phyloP scores from a whole-genome alignment of 2,888 invertebrate genomes.

The Oxystoma pomonae region DNA sequence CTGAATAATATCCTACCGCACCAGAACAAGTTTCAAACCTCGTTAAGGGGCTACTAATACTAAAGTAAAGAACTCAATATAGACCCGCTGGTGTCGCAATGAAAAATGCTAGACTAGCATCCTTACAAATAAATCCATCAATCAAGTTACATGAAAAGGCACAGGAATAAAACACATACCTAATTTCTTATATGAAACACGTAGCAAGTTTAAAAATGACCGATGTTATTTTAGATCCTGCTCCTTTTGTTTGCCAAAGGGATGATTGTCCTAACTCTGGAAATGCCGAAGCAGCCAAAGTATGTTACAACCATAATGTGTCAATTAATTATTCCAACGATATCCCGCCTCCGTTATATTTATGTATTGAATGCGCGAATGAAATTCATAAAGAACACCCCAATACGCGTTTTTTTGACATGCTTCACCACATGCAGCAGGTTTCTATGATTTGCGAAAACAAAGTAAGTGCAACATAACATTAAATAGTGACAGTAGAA shows the following conservation, averaged over 20 bases:
- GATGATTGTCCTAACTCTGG: constrained; percentile 88
- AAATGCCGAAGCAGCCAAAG: constrained; percentile 83
- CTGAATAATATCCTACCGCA: too few species aligned
- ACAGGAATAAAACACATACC: too few species aligned
- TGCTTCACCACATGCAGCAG: constrained; percentile 89
- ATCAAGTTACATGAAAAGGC: too few species aligned
- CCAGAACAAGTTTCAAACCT: too few species aligned
- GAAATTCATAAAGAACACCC: constrained; percentile 86
- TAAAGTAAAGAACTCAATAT: too few species aligned
- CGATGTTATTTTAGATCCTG: constrained; percentile 56
- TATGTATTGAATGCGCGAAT: constrained; percentile 95
- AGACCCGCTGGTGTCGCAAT: too few species aligned
- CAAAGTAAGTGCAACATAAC: constrained; percentile 56
- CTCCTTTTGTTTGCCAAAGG: constrained; percentile 83
- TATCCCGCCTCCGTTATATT: constrained; percentile 89
- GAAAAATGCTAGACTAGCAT: too few species aligned
- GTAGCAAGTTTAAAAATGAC: too few species aligned
- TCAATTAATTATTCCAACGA: constrained; percentile 83
- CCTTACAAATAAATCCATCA: too few species aligned
- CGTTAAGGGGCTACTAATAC: too few species aligned
- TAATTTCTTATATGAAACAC: too few species aligned
- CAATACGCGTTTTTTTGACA: constrained; percentile 80
- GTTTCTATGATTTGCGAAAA: constrained; percentile 95
- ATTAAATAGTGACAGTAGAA: not conserved
- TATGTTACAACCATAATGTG: constrained; percentile 90